phyloP scores from a whole-genome alignment of 2,797 vertebrate species.

The Threskiornis aethiopicus region DNA sequence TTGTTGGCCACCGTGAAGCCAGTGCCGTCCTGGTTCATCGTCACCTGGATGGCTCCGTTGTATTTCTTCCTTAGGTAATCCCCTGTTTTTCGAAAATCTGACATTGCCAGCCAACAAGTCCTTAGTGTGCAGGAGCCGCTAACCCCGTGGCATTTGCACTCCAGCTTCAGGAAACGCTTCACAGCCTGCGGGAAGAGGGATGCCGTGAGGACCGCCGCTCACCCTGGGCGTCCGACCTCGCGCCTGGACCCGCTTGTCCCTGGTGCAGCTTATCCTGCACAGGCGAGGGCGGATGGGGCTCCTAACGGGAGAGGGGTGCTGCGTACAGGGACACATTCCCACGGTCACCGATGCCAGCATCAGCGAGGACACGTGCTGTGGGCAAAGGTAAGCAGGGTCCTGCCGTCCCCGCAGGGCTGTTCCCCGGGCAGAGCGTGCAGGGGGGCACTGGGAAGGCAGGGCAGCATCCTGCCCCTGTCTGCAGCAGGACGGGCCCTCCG shows the following conservation, averaged over 20 bases:
- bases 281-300: not conserved
- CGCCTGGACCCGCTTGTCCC: fast-evolving
- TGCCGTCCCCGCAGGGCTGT: fast-evolving
- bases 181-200: slow-evolving; percentile 85
- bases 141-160: slow-evolving; percentile 98
- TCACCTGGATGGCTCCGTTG: slow-evolving; percentile 93
- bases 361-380: not conserved
- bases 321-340: fast-evolving
- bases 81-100: slow-evolving; percentile 93
- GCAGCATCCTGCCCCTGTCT: not conserved
- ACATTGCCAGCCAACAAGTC: slow-evolving; percentile 96
- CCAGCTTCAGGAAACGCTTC: slow-evolving; percentile 96
- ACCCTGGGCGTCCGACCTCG: not conserved
- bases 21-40: slow-evolving; percentile 94
- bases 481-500: not conserved
- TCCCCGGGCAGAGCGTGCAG: fast-evolving
- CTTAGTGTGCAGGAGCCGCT: slow-evolving; percentile 96
- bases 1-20: slow-evolving; percentile 91
- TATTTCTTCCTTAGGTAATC: slow-evolving; percentile 94
- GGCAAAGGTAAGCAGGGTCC: not conserved
- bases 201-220: not conserved
- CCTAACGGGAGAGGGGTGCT: not conserved
- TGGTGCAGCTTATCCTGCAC: not conserved
- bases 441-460: not conserved
- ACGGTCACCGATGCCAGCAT: not conserved